Conservation (phyloP, 2,797 vertebrate genomes). For the Hypotaenidia philippensis region DNA sequence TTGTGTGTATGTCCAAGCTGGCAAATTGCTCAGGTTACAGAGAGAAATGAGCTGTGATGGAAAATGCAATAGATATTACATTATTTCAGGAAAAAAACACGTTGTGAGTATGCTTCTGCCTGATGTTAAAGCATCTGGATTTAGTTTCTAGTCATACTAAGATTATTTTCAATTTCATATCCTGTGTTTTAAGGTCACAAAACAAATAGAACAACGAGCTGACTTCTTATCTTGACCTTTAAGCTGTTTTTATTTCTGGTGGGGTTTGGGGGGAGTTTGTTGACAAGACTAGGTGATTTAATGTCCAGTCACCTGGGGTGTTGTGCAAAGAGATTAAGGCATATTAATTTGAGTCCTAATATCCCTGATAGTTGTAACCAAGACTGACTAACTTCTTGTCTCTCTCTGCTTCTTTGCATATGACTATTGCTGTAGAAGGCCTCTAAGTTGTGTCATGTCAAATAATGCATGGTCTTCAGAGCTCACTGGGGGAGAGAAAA, state of each 20-base stretch:
- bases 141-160: neutral
- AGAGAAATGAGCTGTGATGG: conserved; percentile 19
- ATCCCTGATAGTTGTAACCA: neutral
- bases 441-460: conserved; percentile 54
- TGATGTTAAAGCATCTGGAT: conserved; percentile 12
- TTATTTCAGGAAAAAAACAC: neutral
- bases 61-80: conserved; percentile 9
- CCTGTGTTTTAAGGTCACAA: conserved; percentile 36
- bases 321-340: neutral
- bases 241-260: neutral
- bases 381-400: neutral
- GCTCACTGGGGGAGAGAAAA: conserved; percentile 56
- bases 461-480: conserved; percentile 65
- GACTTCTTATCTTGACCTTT: conserved; percentile 17
- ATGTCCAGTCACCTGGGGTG: neutral
- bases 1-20: neutral
- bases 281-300: neutral
- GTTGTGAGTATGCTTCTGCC: neutral
- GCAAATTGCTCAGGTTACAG: neutral
- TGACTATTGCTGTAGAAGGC: neutral
- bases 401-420: neutral
- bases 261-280: neutral
- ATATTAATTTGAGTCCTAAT: neutral
- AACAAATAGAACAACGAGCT: neutral
- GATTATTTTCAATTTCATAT: conserved; percentile 18